Evolutionary conservation across 2,888 invertebrate genomes (phyloP), one percentile per base, ranked within the genome.

Genomic region (Leptinotarsa juncta): DNA sequence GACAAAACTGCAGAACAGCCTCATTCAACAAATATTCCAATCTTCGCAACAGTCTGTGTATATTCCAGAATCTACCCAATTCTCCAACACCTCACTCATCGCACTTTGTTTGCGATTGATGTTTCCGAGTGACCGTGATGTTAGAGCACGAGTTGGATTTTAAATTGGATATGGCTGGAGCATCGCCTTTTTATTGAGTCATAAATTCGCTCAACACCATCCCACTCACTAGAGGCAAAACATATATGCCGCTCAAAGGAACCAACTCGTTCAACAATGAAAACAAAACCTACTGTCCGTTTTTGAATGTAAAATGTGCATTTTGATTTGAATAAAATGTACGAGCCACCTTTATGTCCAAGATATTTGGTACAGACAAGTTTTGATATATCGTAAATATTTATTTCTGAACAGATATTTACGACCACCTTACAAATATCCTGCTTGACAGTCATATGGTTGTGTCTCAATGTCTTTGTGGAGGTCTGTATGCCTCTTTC

Each of bases 131-230:
- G 65, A 71, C 57, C 67, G 60, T 70, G 74, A 71, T 71, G 71
- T 74, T 71, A 42, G 70, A 74, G 75, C 72, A 73, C 73, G 73
- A 73, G 70, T 73, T 75, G 72, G 75, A 71, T 77, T 77, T 77
- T 74, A 77, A 77, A 77, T 75, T 74, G 77, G 60, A 60, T n/a
- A 20, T 20, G 16, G 60, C 16, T n/a, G 15, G 62, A 67, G 62
- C 67, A 74, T 68, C 67, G 26, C 71, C 62, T 74, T 74, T 67
- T 74, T 74, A 71, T 74, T 71, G 74, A n/a, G 74, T 65, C 71
- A 71, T 74, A 74, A 74, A 74, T 74, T 67, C 26, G 26, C 60
- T 60, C 42, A 67, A 71, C 74, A 71, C 71, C 67, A 71, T 67
- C 74, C 71, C 48, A 70, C 50, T 67, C 70, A 74, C 71, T 42